Conservation (phyloP, 1,140 invertebrate species). For the Platyscapa corneri region DNA sequence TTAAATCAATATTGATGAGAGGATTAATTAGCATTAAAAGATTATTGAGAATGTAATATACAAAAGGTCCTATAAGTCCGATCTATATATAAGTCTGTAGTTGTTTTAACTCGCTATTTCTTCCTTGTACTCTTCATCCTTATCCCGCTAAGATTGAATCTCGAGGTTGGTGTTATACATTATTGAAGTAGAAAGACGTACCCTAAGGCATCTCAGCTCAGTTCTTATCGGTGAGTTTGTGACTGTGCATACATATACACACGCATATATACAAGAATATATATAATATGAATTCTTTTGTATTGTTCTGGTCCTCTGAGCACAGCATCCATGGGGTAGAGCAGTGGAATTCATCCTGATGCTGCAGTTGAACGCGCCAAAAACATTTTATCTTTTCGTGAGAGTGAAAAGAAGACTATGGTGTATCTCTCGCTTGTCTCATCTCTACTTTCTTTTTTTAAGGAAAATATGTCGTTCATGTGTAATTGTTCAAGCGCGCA, state of each 20-base stretch:
- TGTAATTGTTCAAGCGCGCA: conserved; percentile 38
- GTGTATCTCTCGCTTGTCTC: neutral
- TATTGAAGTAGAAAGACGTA: conserved; percentile 39
- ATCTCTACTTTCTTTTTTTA: neutral
- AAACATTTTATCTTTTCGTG: conserved; percentile 41
- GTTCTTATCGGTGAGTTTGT: neutral
- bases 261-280: no score
- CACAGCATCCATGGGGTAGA: neutral
- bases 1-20: neutral
- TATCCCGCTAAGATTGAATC: conserved; percentile 37
- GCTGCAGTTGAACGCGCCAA: neutral
- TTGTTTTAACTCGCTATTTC: neutral
- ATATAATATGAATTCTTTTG: neutral
- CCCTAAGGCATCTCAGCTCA: neutral
- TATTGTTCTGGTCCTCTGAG: conserved; percentile 25
- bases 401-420: neutral
- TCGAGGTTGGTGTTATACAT: conserved; percentile 37
- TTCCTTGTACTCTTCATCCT: neutral
- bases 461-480: conserved; percentile 4
- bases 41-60: conserved; percentile 12
- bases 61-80: neutral
- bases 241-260: no score
- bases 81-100: conserved; percentile 12
- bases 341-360: conserved; percentile 50
- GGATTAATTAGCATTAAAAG: conserved; percentile 39